Evolutionary conservation across 2,113 vertebrate species (phyloP).

Genomic region (Dicentrarchus labrax): DNA sequence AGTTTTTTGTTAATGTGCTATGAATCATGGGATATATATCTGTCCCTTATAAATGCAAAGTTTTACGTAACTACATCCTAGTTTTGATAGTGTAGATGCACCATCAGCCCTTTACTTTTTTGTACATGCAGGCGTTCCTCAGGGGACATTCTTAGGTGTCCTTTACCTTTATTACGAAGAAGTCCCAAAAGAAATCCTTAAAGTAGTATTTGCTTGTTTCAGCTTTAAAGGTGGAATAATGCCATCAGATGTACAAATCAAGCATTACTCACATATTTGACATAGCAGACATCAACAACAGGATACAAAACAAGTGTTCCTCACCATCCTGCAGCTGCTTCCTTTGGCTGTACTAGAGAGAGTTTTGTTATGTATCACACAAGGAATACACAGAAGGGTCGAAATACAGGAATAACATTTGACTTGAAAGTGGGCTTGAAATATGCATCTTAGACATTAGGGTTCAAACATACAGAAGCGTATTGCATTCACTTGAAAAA

Average conservation of each 20-base stretch:
- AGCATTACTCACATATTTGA: conserved; percentile 27
- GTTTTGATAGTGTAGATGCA: not conserved
- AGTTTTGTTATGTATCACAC: not conserved
- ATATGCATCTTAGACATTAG: too few relatives aligned
- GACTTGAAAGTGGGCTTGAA: not conserved
- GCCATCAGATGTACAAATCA: not conserved
- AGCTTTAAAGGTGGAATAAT: not conserved
- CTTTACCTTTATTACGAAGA: not conserved
- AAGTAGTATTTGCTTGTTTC: not conserved
- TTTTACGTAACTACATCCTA: not conserved
- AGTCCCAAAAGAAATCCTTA: not conserved
- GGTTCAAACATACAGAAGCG: too few relatives aligned
- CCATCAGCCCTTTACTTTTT: not conserved
- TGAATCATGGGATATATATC: not conserved
- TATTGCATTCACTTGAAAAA: too few relatives aligned
- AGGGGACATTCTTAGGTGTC: not conserved
- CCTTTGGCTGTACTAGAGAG: conserved; percentile 17
- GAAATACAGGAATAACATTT: conserved; percentile 7
- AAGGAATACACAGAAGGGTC: not conserved
- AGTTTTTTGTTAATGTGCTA: not conserved
- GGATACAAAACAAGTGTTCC: conserved; percentile 34
- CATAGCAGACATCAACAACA: conserved; percentile 20
- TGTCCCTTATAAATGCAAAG: not conserved
- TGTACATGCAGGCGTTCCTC: conserved; percentile 3
- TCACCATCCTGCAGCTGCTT: conserved; percentile 59